phyloP scores from a whole-genome alignment of 2,888 invertebrate species.

The Agonopterix heracliana region DNA sequence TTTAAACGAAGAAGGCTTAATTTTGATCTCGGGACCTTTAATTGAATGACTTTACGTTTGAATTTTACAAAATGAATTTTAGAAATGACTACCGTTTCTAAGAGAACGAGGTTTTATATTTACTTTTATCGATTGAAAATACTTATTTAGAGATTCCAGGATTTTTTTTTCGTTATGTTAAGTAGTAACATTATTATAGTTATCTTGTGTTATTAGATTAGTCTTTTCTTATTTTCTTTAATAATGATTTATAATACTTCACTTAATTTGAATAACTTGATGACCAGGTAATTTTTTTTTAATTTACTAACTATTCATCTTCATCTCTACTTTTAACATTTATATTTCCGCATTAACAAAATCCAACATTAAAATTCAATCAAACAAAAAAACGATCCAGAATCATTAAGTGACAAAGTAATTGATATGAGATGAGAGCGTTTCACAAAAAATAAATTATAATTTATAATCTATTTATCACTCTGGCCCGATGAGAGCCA shows the following conservation, averaged over 20 bases:
- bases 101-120: too few relatives aligned
- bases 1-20: conserved; percentile 75
- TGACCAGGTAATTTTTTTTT: too few relatives aligned
- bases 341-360: not conserved
- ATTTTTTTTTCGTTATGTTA: too few relatives aligned
- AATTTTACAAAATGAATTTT: conserved; percentile 16
- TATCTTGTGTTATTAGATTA: too few relatives aligned
- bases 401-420: conserved; percentile 23
- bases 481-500: conserved; percentile 26
- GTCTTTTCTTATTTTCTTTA: too few relatives aligned
- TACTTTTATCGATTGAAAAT: too few relatives aligned
- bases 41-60: conserved; percentile 57
- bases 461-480: conserved; percentile 43
- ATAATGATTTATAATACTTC: too few relatives aligned
- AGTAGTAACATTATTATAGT: too few relatives aligned
- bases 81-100: conserved; percentile 1
- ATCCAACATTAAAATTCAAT: not conserved
- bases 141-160: too few relatives aligned
- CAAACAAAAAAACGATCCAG: not conserved
- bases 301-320: too few relatives aligned
- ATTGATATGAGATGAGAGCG: conserved; percentile 26
- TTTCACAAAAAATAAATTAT: conserved; percentile 30
- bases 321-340: too few relatives aligned
- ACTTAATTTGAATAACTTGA: too few relatives aligned
- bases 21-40: conserved; percentile 63